These are phyloP conservation scores for Lasaia peninsularis DNA, from an alignment of 1,140 invertebrate genomes.

Conservation along the genomic window DNA sequence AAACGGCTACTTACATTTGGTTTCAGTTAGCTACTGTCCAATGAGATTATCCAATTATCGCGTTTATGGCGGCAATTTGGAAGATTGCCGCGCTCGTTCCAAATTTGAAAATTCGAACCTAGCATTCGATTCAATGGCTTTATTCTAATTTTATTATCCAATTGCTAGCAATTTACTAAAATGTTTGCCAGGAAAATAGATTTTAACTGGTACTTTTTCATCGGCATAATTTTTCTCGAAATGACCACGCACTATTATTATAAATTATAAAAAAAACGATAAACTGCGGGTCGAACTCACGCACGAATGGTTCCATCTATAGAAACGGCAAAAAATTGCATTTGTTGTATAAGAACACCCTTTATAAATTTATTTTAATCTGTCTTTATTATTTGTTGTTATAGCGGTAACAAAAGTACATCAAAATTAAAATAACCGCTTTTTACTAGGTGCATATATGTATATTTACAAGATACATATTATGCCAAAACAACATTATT, in stretches of 20 bases:
- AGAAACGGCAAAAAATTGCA: no score
- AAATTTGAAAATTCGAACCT: slow-evolving; percentile 59
- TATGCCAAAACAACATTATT: no score
- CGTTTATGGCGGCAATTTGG: slow-evolving; percentile 64
- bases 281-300: no score
- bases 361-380: no score
- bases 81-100: slow-evolving; percentile 58
- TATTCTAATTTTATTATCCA: slow-evolving; percentile 63
- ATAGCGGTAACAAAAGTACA: no score
- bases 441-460: no score
- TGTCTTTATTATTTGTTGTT: no score
- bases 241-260: neutral
- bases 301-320: no score
- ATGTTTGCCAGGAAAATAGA: slow-evolving; percentile 17
- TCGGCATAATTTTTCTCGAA: slow-evolving; percentile 1
- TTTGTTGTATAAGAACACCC: no score
- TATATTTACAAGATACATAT: no score
- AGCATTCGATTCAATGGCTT: slow-evolving; percentile 60
- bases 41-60: slow-evolving; percentile 66
- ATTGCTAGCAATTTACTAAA: slow-evolving; percentile 32
- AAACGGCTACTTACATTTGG: slow-evolving; percentile 41
- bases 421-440: no score
- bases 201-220: slow-evolving; percentile 15
- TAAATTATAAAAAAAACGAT: neutral
- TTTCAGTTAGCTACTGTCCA: slow-evolving; percentile 66